phyloP scores from a whole-genome alignment of 2,797 vertebrate species.

The Fringilla coelebs region DNA sequence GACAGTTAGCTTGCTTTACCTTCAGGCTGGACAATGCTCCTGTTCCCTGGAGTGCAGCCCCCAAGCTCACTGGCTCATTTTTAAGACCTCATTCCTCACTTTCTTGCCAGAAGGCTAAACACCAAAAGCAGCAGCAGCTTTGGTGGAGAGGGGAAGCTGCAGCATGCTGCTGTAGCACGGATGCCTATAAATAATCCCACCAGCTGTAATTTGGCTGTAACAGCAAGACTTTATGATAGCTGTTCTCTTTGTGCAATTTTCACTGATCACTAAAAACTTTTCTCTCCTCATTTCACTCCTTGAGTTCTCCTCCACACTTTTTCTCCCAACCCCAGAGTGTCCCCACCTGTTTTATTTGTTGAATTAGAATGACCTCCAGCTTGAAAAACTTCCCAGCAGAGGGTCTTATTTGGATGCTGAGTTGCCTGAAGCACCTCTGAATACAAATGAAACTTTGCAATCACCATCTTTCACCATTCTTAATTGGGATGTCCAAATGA shows the following conservation, averaged over 20 bases:
- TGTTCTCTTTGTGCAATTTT: slow-evolving; percentile 43
- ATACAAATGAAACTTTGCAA: not conserved
- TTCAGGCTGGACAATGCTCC: not conserved
- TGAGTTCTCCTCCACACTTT: not conserved
- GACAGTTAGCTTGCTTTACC: not conserved
- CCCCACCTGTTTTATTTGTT: not conserved
- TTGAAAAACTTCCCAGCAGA: not conserved
- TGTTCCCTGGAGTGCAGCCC: not conserved
- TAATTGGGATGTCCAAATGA: not conserved
- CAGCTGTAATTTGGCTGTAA: not conserved
- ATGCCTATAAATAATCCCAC: not conserved
- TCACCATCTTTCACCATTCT: not conserved
- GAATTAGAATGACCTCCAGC: not conserved
- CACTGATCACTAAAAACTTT: not conserved
- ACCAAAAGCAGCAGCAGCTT: not conserved
- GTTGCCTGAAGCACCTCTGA: not conserved
- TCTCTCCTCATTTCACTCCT: not conserved
- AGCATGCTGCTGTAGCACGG: not conserved
- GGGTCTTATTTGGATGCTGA: not conserved
- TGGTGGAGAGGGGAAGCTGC: not conserved
- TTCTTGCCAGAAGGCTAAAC: not conserved
- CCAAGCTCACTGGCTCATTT: not conserved
- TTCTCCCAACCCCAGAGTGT: not conserved
- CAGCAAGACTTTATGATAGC: not conserved
- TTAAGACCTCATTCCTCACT: not conserved